A percentile compares a stretch with the other conserved stretches of the same genome.
These are phyloP conservation scores for Poicephalus meyeri DNA, from an alignment of 2,113 vertebrate species.

Conservation along the genomic window DNA sequence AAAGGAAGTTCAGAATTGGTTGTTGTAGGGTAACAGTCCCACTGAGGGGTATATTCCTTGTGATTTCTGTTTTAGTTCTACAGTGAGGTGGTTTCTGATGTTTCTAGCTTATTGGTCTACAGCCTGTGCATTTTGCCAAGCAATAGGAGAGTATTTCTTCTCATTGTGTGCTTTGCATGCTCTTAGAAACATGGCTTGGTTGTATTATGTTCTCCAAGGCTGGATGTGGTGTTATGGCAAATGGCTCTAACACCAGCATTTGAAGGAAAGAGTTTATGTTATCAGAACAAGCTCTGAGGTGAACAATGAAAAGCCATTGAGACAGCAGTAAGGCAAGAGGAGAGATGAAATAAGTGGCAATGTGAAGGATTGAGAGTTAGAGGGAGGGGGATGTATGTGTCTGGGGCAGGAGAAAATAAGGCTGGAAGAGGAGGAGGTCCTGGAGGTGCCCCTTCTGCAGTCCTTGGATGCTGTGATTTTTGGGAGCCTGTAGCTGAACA, in stretches of 20 bases:
- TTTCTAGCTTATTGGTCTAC: neutral
- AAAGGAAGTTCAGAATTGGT: neutral
- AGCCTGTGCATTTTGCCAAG: neutral
- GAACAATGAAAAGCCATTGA: neutral
- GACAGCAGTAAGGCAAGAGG: neutral
- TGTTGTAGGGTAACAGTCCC: neutral
- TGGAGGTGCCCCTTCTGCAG: fast-evolving
- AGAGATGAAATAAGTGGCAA: fast-evolving
- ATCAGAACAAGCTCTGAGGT: neutral
- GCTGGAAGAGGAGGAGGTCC: neutral
- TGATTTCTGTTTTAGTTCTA: neutral
- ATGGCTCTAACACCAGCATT: neutral
- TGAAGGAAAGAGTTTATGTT: neutral
- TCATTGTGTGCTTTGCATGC: neutral
- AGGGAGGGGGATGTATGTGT: neutral
- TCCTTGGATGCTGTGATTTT: neutral
- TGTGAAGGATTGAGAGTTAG: neutral
- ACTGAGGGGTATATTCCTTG: neutral
- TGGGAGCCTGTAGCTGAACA: neutral
- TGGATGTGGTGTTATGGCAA: fast-evolving
- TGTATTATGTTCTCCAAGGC: neutral
- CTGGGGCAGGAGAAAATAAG: neutral
- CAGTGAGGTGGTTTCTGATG: neutral
- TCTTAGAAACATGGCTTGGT: neutral
- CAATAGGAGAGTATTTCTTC: neutral